Conservation (phyloP, 2,888 invertebrate species). For the Eupithecia tripunctaria region DNA sequence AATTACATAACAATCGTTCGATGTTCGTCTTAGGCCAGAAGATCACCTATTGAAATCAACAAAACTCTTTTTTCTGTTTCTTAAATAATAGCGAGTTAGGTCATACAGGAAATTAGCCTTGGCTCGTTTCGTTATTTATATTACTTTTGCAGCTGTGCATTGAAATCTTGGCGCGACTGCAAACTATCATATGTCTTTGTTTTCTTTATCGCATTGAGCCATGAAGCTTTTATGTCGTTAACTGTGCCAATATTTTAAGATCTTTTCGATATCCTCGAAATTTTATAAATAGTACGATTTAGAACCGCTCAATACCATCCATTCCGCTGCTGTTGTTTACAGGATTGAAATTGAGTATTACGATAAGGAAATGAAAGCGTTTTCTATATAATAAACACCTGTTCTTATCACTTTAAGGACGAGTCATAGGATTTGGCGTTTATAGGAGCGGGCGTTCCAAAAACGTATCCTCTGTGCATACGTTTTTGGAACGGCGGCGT, state of each 20-base stretch:
- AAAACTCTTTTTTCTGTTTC: not conserved
- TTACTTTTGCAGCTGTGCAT: slow-evolving; percentile 30
- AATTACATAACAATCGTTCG: not conserved
- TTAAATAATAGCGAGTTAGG: not conserved
- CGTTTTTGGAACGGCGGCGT: too few relatives aligned
- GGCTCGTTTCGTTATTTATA: slow-evolving; percentile 39
- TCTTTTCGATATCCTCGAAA: not conserved
- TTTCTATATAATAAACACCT: too few relatives aligned
- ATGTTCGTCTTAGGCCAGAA: not conserved
- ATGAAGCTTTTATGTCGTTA: slow-evolving; percentile 1
- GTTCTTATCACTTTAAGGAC: too few relatives aligned
- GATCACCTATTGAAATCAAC: slow-evolving; percentile 6
- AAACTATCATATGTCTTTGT: slow-evolving; percentile 19
- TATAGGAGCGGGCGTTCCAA: too few relatives aligned
- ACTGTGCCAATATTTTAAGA: slow-evolving; percentile 5
- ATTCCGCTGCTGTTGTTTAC: not conserved
- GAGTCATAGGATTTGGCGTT: too few relatives aligned
- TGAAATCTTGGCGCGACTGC: slow-evolving; percentile 31
- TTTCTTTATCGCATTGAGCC: slow-evolving; percentile 1
- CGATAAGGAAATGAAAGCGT: too few relatives aligned
- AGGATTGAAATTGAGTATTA: not conserved
- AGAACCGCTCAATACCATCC: not conserved
- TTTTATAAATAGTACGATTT: not conserved
- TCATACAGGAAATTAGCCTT: slow-evolving; percentile 43
- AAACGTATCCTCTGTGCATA: too few relatives aligned